Conservation (phyloP, 2,113 vertebrate species). For the Tachycineta bicolor region DNA sequence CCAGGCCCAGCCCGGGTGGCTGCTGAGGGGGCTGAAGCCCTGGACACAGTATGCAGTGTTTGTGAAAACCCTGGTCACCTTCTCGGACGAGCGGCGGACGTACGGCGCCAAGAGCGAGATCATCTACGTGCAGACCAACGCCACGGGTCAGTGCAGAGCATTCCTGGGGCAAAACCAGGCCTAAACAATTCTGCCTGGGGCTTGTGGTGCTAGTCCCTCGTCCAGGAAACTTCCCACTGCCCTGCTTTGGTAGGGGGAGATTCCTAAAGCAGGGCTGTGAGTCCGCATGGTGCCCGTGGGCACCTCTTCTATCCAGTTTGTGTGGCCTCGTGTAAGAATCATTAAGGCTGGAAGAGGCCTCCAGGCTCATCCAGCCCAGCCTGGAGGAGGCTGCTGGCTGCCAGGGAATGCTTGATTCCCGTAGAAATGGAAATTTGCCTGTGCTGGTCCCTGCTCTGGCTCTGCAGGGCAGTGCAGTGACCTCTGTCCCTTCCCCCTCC, state of each 20-base stretch:
- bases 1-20: conserved; percentile 78
- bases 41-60: conserved; percentile 98
- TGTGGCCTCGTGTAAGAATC: fast-evolving
- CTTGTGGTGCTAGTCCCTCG: fast-evolving
- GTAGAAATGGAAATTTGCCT: fast-evolving
- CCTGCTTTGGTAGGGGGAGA: background rate
- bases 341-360: background rate
- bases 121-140: conserved; percentile 92
- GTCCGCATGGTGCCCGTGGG: fast-evolving
- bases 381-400: background rate
- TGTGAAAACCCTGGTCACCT: conserved; percentile 93
- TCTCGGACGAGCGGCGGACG: conserved; percentile 89
- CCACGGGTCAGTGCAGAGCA: conserved; percentile 82
- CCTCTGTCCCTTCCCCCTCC: background rate
- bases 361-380: background rate
- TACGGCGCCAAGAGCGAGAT: conserved; percentile 96
- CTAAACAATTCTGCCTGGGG: background rate
- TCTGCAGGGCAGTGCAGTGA: background rate
- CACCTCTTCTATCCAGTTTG: fast-evolving
- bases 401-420: background rate
- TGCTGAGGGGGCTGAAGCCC: conserved; percentile 88
- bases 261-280: background rate
- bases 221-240: background rate
- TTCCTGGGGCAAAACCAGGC: no score
- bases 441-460: background rate